Percentiles rank a stretch among this genome's conserved stretches.
phyloP scores from a whole-genome alignment of 1,140 invertebrate genomes.

The Calephelis virginiensis region DNA sequence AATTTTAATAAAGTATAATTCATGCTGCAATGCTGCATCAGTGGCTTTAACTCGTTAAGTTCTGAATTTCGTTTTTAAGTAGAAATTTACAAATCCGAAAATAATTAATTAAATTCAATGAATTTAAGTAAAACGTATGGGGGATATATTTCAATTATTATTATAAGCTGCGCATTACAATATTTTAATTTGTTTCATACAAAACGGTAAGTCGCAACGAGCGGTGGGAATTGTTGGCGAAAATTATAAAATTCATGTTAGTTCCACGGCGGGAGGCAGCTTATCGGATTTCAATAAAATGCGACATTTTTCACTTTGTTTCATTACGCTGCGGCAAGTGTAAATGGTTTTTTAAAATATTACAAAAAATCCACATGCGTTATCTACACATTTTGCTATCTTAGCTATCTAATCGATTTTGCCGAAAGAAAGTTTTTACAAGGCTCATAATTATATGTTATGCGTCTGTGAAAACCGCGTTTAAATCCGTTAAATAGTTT shows the following conservation, averaged over 20 bases:
- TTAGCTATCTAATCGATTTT: too few species aligned
- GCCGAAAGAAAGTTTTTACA: too few species aligned
- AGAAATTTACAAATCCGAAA: not conserved
- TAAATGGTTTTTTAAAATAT: too few species aligned
- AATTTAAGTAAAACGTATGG: conserved; percentile 4
- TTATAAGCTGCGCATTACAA: conserved; percentile 7
- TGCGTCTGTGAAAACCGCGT: too few species aligned
- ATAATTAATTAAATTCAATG: not conserved
- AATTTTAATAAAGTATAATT: too few species aligned
- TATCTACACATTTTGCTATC: too few species aligned
- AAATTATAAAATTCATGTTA: conserved; percentile 24
- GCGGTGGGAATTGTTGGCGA: conserved; percentile 20
- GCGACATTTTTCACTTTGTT: conserved; percentile 31
- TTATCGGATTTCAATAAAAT: conserved; percentile 30
- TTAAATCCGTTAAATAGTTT: too few species aligned
- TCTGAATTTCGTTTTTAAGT: not conserved
- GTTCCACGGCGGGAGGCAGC: conserved; percentile 12
- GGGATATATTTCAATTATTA: conserved; percentile 7
- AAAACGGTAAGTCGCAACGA: conserved; percentile 9
- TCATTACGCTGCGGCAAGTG: conserved; percentile 1
- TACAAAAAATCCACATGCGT: too few species aligned
- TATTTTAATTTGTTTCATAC: conserved; percentile 15
- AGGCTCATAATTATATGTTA: too few species aligned
- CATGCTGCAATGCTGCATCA: not conserved
- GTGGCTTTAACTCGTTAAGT: not conserved